Percentiles rank a stretch among this genome's conserved stretches.
Evolutionary conservation across 2,888 invertebrate genomes (phyloP).

Genomic region (Lithophane socia): DNA sequence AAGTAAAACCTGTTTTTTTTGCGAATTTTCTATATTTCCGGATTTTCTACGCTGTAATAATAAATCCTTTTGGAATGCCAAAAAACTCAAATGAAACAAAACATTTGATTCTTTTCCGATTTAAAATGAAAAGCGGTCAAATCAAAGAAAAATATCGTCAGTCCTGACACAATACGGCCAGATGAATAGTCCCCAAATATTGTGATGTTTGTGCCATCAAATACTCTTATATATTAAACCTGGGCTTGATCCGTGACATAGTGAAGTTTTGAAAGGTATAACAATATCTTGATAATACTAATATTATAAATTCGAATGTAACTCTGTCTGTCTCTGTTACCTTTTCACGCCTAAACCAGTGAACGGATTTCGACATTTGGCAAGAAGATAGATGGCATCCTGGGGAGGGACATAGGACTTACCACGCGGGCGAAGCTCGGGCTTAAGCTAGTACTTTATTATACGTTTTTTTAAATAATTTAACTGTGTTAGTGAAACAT

Average conservation of each 20-base stretch:
- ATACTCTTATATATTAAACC: conserved; percentile 64
- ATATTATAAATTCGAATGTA: too few relatives aligned
- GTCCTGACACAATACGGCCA: conserved; percentile 19
- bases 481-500: too few relatives aligned
- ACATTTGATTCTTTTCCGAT: conserved; percentile 26
- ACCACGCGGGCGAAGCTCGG: too few relatives aligned
- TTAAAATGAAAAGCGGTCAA: conserved; percentile 47
- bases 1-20: too few relatives aligned
- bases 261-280: not conserved
- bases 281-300: not conserved
- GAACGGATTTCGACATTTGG: too few relatives aligned
- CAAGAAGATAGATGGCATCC: too few relatives aligned
- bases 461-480: too few relatives aligned
- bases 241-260: conserved; percentile 46
- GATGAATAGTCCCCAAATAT: conserved; percentile 63
- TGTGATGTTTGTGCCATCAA: conserved; percentile 64
- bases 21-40: not conserved
- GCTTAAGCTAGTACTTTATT: too few relatives aligned
- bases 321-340: too few relatives aligned
- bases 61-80: not conserved
- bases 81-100: conserved; percentile 8
- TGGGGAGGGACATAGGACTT: too few relatives aligned
- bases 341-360: too few relatives aligned
- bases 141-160: conserved; percentile 28
- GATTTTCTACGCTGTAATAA: not conserved